These are phyloP conservation scores for Bathynomus jamesi DNA, from an alignment of 1,140 invertebrate species.

Conservation along the genomic window DNA sequence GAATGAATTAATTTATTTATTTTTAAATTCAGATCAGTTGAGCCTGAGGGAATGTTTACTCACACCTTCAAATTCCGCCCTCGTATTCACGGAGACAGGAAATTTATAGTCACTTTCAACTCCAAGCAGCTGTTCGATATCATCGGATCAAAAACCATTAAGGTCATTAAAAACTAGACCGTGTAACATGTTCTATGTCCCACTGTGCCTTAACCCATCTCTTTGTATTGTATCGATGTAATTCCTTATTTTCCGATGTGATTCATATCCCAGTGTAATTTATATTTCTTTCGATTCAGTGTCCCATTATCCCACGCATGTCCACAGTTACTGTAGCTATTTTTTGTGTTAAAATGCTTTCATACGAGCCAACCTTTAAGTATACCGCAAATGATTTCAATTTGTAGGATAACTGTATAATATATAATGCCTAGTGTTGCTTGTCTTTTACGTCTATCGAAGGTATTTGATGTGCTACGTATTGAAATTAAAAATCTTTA, in stretches of 20 bases:
- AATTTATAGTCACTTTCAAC: constrained; percentile 40
- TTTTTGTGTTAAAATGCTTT: not conserved
- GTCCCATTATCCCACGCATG: too few species aligned
- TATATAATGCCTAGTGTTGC: too few species aligned
- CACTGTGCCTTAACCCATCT: not conserved
- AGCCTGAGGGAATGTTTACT: constrained; percentile 38
- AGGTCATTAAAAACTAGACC: constrained; percentile 33
- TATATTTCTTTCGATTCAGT: not conserved
- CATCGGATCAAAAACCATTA: constrained; percentile 40
- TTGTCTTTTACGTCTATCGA: too few species aligned
- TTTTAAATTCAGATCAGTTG: constrained; percentile 37
- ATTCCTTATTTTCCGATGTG: not conserved
- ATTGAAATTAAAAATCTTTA: too few species aligned
- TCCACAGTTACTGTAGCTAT: not conserved
- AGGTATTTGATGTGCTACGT: too few species aligned
- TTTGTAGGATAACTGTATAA: too few species aligned
- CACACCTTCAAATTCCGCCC: constrained; percentile 38
- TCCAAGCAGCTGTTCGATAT: constrained; percentile 40
- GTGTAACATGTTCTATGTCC: not conserved
- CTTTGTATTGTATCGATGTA: not conserved
- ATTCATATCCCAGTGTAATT: not conserved
- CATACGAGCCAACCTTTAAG: too few species aligned
- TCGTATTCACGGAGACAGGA: constrained; percentile 38
- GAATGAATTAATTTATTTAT: not conserved
- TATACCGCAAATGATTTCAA: too few species aligned